Percentiles rank a stretch among this genome's conserved stretches.
Conservation (phyloP, 2,888 invertebrate species). For the Brachyopa scutellaris region DNA sequence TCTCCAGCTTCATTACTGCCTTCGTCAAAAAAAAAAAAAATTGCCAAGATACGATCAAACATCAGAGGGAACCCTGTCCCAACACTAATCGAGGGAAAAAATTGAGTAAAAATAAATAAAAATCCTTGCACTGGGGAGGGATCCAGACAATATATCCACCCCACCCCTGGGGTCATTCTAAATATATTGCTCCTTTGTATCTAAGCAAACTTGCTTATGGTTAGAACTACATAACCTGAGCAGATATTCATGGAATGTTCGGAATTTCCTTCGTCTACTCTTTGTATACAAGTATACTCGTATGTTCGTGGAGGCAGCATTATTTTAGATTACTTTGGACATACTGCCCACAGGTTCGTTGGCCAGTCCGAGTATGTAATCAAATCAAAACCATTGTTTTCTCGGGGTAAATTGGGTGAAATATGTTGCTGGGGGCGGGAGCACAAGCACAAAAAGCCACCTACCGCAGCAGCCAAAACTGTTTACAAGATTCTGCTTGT, state of each 20-base stretch:
- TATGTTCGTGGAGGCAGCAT: conserved; percentile 14
- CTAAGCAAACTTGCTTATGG: conserved; percentile 29
- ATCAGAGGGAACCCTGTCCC: conserved; percentile 7
- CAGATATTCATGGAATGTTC: conserved; percentile 67
- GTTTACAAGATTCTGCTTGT: conserved; percentile 47
- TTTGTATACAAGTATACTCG: too few species aligned
- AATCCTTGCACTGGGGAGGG: not conserved
- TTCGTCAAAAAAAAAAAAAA: conserved; percentile 54
- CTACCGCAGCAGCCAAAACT: not conserved
- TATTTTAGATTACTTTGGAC: conserved; percentile 63
- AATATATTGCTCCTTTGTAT: conserved; percentile 55
- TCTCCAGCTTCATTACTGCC: conserved; percentile 43
- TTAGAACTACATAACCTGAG: conserved; percentile 16
- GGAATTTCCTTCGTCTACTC: conserved; percentile 32
- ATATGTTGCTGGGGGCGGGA: conserved; percentile 16
- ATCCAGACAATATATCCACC: not conserved
- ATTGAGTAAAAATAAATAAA: conserved; percentile 37
- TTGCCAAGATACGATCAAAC: conserved; percentile 61
- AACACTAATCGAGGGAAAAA: conserved; percentile 1
- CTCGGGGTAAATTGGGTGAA: conserved; percentile 53
- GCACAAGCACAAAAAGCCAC: not conserved
- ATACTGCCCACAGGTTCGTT: not conserved
- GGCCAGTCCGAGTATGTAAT: conserved; percentile 33
- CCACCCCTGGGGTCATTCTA: conserved; percentile 51
- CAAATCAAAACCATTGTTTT: conserved; percentile 67